These are phyloP conservation scores for Rhorus exstirpatorius DNA, from an alignment of 2,888 invertebrate species.

Conservation along the genomic window DNA sequence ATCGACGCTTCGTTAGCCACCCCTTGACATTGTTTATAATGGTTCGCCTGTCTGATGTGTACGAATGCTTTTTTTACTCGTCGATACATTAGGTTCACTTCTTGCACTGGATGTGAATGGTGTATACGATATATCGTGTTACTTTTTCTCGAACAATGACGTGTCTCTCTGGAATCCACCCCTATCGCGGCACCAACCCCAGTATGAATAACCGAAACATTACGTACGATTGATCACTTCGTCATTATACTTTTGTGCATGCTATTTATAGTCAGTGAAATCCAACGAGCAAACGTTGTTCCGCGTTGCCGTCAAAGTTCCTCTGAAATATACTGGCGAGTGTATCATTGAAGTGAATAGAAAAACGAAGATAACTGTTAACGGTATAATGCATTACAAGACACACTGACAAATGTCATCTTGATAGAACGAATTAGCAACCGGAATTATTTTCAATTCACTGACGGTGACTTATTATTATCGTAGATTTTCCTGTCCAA, in stretches of 20 bases:
- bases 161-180: constrained; percentile 62
- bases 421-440: constrained; percentile 17
- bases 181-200: constrained; percentile 39
- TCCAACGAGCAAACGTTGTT: constrained; percentile 29
- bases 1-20: constrained; percentile 80
- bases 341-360: constrained; percentile 19
- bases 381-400: neutral
- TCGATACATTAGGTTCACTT: constrained; percentile 27
- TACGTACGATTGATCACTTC: constrained; percentile 77
- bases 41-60: constrained; percentile 18
- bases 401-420: neutral
- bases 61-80: constrained; percentile 40
- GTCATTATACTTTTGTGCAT: constrained; percentile 46
- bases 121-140: constrained; percentile 79
- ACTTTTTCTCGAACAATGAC: constrained; percentile 81
- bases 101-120: constrained; percentile 10
- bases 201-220: constrained; percentile 80
- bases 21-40: constrained; percentile 54
- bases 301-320: neutral
- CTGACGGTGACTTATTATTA: constrained; percentile 2
- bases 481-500: constrained; percentile 26
- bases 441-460: constrained; percentile 23
- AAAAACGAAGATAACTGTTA: constrained; percentile 7
- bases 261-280: constrained; percentile 23
- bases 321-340: constrained; percentile 16